Base-by-base conservation (phyloP, 2,888 invertebrate species). In the Dromius quadrimaculatus region DNA sequence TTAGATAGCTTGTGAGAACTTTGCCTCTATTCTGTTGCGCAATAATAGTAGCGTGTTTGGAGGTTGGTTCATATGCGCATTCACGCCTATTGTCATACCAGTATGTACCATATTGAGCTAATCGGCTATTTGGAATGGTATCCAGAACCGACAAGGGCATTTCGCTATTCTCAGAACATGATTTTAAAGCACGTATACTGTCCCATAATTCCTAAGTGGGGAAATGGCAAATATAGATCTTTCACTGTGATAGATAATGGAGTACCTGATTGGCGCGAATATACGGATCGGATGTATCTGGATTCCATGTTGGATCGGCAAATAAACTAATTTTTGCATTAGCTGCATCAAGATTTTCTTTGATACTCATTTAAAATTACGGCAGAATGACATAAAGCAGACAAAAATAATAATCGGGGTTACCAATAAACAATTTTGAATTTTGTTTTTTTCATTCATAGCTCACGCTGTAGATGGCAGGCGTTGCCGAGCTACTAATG, bases 51-150 rank as follows among this genome's bases (percentile, higher is more conserved):
- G 62, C 1, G 41, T 62, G 23, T 41, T 41, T 62, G 34, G 50
- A 47, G 6, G 38, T 22, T 20, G 36, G 22, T 22, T 64, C 64
- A 72, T 85, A 85, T 43, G 80, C 77, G 71, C 78, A 76, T 76
- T 85, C 85, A 54, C 84, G 79, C 2, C 82, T 81, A 73, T 84
- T 83, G 74, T 84, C 79, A 78, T 86, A 86, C 74, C 83, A 81
- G 76, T 82, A 85, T 77, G 85, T 82, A 11, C 82, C 81, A 76
- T 86, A 85, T 64, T 78, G 78, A 4, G 86, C 84, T 78, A 90
- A 80, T 82, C 86, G 85, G 72, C 90, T 90, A 73, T 85, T 83
- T 3, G 90, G 89, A 76, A 90, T 89, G 57, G 87, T 85, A 77
- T 89, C 88, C 77, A 85, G 86, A 32, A 89, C 89, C 73, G 85